Evolutionary conservation across 2,888 invertebrate species (phyloP).

Genomic region (Gymnoscelis rufifasciata): DNA sequence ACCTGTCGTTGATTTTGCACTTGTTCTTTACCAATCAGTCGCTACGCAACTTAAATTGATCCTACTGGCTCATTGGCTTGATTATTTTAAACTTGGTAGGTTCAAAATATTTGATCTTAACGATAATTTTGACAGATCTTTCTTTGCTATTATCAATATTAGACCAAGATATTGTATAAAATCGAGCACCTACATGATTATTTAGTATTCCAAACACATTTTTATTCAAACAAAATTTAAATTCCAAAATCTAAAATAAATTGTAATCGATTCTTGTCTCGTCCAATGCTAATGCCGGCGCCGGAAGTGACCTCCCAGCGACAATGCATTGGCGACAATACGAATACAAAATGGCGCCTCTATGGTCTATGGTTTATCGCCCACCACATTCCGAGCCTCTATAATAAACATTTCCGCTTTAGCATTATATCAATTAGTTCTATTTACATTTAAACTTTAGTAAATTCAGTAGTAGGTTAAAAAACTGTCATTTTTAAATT

Average conservation of each 20-base stretch:
- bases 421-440: no score
- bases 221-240: conserved; percentile 14
- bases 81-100: no score
- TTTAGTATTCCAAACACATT: conserved; percentile 11
- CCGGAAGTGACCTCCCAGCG: conserved; percentile 74
- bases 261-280: conserved; percentile 63
- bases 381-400: conserved; percentile 48
- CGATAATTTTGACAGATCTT: no score
- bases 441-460: no score
- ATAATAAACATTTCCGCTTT: conserved; percentile 52
- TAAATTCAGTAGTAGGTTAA: no score
- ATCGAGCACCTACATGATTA: no score
- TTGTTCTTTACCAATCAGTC: conserved; percentile 44
- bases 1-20: conserved; percentile 73
- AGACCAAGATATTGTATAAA: no score
- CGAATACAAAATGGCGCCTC: conserved; percentile 73
- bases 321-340: conserved; percentile 64
- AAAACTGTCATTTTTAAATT: no score
- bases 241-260: conserved; percentile 33
- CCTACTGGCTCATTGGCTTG: no score
- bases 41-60: no score
- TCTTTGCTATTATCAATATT: no score
- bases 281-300: conserved; percentile 75
- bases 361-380: conserved; percentile 55
- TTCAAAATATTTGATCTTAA: no score